phyloP scores from a whole-genome alignment of 2,888 invertebrate species.

The Doris montereyensis region DNA sequence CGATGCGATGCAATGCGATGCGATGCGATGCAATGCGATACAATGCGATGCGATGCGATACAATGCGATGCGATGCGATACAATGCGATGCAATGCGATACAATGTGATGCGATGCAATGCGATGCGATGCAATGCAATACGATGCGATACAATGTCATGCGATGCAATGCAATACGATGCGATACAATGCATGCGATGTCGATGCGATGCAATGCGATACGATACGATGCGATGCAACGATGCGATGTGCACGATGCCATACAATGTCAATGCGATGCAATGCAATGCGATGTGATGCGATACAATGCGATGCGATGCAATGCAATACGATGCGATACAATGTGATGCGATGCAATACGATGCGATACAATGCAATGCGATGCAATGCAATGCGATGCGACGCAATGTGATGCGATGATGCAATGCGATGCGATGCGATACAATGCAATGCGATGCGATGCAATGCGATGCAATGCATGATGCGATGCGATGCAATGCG shows the following conservation, averaged over 20 bases:
- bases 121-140: too few relatives aligned
- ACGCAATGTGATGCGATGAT: background rate
- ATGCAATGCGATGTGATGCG: constrained; percentile 3
- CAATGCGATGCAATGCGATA: too few relatives aligned
- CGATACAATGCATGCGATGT: too few relatives aligned
- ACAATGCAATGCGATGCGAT: constrained; percentile 46
- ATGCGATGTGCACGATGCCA: background rate
- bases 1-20: too few relatives aligned
- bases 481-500: constrained; percentile 45
- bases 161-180: too few relatives aligned
- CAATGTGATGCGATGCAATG: too few relatives aligned
- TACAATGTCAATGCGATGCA: background rate
- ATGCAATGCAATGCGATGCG: background rate
- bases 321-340: background rate
- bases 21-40: too few relatives aligned
- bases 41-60: too few relatives aligned
- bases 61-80: too few relatives aligned
- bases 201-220: too few relatives aligned
- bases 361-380: constrained; percentile 3
- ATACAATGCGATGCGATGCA: constrained; percentile 1
- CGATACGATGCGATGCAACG: too few relatives aligned
- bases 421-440: constrained; percentile 39
- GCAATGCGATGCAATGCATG: constrained; percentile 43
- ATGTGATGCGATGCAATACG: background rate
- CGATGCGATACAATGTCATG: too few relatives aligned